phyloP scores from a whole-genome alignment of 2,113 vertebrate genomes.

The Oncorhynchus mykiss region DNA sequence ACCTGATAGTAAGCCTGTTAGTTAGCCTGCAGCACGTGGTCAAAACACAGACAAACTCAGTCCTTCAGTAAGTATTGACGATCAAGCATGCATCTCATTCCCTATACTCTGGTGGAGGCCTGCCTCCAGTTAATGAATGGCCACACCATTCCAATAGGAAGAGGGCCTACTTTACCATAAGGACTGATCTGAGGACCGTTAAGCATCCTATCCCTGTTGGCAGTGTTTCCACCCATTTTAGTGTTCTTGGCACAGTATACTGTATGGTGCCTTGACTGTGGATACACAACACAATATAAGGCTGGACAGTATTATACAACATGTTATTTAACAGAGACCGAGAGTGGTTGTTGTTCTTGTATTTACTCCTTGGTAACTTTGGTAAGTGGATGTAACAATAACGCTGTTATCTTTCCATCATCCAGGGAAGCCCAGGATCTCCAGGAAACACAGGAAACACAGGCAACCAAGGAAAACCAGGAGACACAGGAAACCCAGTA shows the following conservation, averaged over 20 bases:
- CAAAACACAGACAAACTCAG: constrained; percentile 31
- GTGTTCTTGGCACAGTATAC: constrained; percentile 34
- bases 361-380: constrained; percentile 31
- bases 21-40: constrained; percentile 33
- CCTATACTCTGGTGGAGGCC: constrained; percentile 51
- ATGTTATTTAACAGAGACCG: constrained; percentile 35
- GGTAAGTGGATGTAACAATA: constrained; percentile 15
- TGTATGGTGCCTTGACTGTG: too few species aligned
- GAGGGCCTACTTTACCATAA: constrained; percentile 39
- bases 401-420: background rate
- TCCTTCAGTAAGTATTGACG: constrained; percentile 28
- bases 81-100: constrained; percentile 47
- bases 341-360: constrained; percentile 36
- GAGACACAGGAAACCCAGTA: constrained; percentile 88
- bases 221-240: constrained; percentile 32
- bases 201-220: constrained; percentile 21
- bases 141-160: constrained; percentile 45
- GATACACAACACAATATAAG: constrained; percentile 27
- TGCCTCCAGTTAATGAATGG: constrained; percentile 60
- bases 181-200: constrained; percentile 33
- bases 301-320: constrained; percentile 37
- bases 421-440: constrained; percentile 88
- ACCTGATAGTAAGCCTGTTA: constrained; percentile 20
- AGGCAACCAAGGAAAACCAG: constrained; percentile 89
- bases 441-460: constrained; percentile 88